Base-by-base conservation (phyloP, 2,797 vertebrate species). In the Muscicapa comitata region DNA sequence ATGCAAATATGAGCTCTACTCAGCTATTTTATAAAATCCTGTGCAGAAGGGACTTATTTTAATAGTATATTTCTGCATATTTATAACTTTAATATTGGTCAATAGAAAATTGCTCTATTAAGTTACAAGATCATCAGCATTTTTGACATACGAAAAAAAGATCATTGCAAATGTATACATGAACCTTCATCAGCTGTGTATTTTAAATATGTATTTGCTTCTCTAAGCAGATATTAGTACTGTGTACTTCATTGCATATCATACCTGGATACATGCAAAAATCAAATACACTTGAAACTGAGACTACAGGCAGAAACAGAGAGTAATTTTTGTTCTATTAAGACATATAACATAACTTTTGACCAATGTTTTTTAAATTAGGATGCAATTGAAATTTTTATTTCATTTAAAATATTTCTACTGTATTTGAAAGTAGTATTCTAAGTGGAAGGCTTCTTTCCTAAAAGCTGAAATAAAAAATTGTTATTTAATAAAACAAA, bases 371-470 rank as follows among this genome's bases (percentile, higher is more conserved):
- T 71, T 84, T 63, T 2, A 9, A 37, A 38, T 20, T 53, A 7
- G 4, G 2, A 4, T 51, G 4, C 1, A 62, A 31, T 7, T 31
- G 1, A 26, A 35, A 7, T 9, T 42, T 83, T 74, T n/a, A 31
- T 73, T 88, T 66, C 0, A 23, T 63, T 74, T 43, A 4, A 62
- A 80, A 38, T 47, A 70, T 35, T 45, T 58, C 24, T 38, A 58
- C 2, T 38, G 1, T 31, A 8, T 33, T 90, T 80, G 10, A 74
- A 71, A 47, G 8, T 11, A 50, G 3, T 8, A 51, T 74, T 74
- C 31, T 45, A 72, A 65, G 21, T 68, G 5, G 16, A 61, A 1
- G 19, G 15, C 8, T 76, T 28, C 13, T 37, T 2, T 51, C 11
- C 13, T 51, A 74, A 48, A 71, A 55, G 5, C 2, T 78, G n/a